Evolutionary conservation across 2,113 vertebrate genomes (phyloP), one percentile per base, ranked within the genome.

Genomic region (Apteryx mantelli): DNA sequence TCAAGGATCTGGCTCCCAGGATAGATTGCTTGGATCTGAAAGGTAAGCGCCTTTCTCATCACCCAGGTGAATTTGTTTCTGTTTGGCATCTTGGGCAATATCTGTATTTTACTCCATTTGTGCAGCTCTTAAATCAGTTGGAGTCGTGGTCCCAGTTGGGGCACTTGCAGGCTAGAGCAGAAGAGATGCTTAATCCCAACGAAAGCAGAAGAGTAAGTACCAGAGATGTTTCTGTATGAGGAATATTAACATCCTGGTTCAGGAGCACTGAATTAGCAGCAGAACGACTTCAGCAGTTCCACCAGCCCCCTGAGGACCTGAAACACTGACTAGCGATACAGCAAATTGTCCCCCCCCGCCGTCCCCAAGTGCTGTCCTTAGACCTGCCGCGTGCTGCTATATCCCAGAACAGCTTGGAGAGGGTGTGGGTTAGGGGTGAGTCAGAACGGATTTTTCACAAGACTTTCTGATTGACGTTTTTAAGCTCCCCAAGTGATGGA

Each of bases 21-120:
- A 98, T 99, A n/a, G 99, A 99, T 82, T 99, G 98, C 95, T 97
- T 99, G 80, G 99, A 99, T 97, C 98, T 99, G 9, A 99, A 99
- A 98, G 99, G 99, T 99, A 89, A 83, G 98, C 30, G 50, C 60
- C 16, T 28, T 28, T 50, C 19, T 44, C 65, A 3, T 64, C 18
- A 4, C 50, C 17, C 26, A 2, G 20, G 48, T n/a, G 61, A 5
- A 48, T 32, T n/a, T 5, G 9, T 30, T 28, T 44, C 26, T 36
- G 22, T 36, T 25, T 28, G 14, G 36, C 36, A 3, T 20, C 34
- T 52, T 8, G n/a, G 30, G 28, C 14, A 2, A 10, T 28, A 24
- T 13, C 5, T 5, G 18, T 8, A 38, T 65, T 64, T 17, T 9
- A 4, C 25, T 38, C 75, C 9, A 0, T 17, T 3, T 5, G 20